Evolutionary conservation across 1,140 invertebrate species (phyloP).

Genomic region (Holcopasites calliopsidis): DNA sequence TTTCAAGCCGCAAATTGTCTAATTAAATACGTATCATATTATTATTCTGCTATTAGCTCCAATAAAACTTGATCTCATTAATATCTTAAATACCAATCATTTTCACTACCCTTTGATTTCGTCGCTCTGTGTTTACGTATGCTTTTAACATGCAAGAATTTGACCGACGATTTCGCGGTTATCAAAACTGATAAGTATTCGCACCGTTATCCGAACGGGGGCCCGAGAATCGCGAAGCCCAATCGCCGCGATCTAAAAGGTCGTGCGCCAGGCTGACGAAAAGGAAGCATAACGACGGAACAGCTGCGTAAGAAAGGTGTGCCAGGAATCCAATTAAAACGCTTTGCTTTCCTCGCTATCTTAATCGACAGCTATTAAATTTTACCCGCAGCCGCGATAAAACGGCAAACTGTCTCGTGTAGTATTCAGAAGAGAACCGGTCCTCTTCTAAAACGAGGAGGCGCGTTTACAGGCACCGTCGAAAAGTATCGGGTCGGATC

Average conservation of each 20-base stretch:
- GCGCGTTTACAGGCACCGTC: not conserved
- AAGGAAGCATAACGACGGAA: not conserved
- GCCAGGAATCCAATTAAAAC: constrained; percentile 23
- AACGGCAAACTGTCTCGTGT: not conserved
- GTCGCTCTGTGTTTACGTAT: too few species aligned
- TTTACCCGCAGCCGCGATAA: not conserved
- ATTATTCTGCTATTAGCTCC: too few species aligned
- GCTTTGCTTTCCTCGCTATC: constrained; percentile 6
- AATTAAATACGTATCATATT: too few species aligned
- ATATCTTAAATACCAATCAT: too few species aligned
- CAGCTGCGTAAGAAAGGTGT: not conserved
- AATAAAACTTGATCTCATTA: too few species aligned
- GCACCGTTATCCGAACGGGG: not conserved
- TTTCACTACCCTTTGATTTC: too few species aligned
- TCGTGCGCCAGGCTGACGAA: not conserved
- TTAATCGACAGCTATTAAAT: constrained; percentile 17
- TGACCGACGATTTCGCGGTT: not conserved
- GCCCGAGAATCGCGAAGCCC: not conserved
- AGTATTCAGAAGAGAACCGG: constrained; percentile 16
- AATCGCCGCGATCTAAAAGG: not conserved
- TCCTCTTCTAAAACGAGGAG: not conserved
- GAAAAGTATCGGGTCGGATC: not conserved
- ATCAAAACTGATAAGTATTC: not conserved
- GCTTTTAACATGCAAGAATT: too few species aligned
- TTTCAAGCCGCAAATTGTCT: too few species aligned